Base-by-base conservation (phyloP, 35 echinoderm and acorn worm species). In the Stichopus chloronotus region DNA sequence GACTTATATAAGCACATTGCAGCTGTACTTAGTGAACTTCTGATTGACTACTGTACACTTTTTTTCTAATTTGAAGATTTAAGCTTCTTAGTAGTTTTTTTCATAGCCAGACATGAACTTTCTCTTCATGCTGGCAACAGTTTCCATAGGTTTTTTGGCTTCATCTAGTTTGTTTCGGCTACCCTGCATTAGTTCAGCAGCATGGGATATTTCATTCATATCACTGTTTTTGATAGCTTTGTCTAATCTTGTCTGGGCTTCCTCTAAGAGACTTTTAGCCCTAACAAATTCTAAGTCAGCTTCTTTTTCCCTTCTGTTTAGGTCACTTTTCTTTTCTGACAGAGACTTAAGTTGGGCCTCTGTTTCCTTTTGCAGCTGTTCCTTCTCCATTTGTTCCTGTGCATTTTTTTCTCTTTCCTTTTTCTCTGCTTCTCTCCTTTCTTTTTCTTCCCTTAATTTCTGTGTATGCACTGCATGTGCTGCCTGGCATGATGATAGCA, bases 381-480 rank as follows among this genome's bases (percentile, higher is more conserved):
- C 11, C 78, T 81, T 81, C 4, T 81, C 78, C 23, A 81, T 81
- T 52, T 81, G 2, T 23, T n/a, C 78, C 78, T 71, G 1, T 71
- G 63, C 63, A 71, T n/a, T 71, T 71, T 71, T 71, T 71, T 71
- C n/a, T 71, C 4, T 2, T 81, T 11, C 78, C 25, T n/a, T 2
- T 52, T 81, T 81, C 30, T 81, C 78, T 81, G 19, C 30, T 81
- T 81, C 78, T 81, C 25, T 81, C 78, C 5, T 81, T 81, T 81
- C 78, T 81, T 25, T 81, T 81, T 81, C 78, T 81, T 81, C 30
- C 30, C 78, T 81, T n/a, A 3, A 52, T 23, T 81, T 81, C 25
- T 81, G 19, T 81, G 11, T 25, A 81, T 81, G 25, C 19, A 52
- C 19, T 23, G 78, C 2, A 52, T 81, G 78, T 23, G 78, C 78